These are phyloP conservation scores for Drosophila insularis DNA, from an alignment of 1,140 invertebrate species.

Conservation along the genomic window DNA sequence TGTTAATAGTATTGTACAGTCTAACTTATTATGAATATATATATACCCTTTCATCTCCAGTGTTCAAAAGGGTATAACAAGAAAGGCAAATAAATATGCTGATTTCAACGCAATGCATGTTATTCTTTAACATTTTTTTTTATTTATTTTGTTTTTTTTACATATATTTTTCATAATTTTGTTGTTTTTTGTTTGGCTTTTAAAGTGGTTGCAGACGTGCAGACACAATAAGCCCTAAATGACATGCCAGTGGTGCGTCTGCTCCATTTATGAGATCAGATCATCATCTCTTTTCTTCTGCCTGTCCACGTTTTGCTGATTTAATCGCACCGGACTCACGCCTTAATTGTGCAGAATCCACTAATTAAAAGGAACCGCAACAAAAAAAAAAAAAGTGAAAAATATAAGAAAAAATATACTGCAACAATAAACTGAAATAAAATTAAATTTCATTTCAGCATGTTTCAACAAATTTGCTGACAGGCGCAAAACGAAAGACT, in stretches of 20 bases:
- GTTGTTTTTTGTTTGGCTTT: not conserved
- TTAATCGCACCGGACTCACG: slow-evolving; percentile 62
- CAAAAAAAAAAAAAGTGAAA: not conserved
- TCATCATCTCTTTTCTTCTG: slow-evolving; percentile 68
- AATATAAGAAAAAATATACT: too few species aligned
- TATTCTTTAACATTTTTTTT: slow-evolving; percentile 46
- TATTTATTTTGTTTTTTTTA: slow-evolving; percentile 21
- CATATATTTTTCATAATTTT: not conserved
- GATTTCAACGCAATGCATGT: slow-evolving; percentile 58
- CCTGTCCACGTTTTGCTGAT: slow-evolving; percentile 59
- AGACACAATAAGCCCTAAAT: slow-evolving; percentile 78
- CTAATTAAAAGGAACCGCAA: slow-evolving; percentile 46
- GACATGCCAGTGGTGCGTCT: slow-evolving; percentile 50
- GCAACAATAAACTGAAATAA: slow-evolving; percentile 15
- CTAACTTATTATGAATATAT: too few species aligned
- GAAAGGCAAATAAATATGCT: slow-evolving; percentile 36
- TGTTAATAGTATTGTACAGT: too few species aligned
- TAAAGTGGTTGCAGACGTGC: slow-evolving; percentile 58
- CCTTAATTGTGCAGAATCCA: slow-evolving; percentile 70
- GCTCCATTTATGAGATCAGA: slow-evolving; percentile 67
- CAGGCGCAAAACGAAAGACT: slow-evolving; percentile 73
- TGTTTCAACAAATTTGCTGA: slow-evolving; percentile 78
- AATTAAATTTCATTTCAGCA: slow-evolving; percentile 72
- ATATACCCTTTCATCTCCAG: not conserved
- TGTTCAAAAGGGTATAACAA: not conserved